These are phyloP conservation scores for Ricordea florida DNA, from an alignment of 92 coral and sea anemone species.

Conservation along the genomic window DNA sequence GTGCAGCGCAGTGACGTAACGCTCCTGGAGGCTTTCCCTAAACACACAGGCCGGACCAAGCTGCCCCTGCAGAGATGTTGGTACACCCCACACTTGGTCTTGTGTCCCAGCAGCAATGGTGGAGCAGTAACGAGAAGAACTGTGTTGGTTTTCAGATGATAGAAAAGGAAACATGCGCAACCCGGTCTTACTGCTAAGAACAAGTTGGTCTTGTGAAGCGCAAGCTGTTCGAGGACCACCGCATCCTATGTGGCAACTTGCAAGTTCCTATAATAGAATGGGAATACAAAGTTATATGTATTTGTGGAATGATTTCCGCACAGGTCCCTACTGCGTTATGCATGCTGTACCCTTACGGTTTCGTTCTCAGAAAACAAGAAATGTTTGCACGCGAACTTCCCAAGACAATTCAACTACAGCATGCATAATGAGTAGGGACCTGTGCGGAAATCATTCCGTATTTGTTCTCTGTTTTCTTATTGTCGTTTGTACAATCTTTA, in stretches of 20 bases:
- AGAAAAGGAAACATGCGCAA: conserved; percentile 59
- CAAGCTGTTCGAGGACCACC: conserved; percentile 65
- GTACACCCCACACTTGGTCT: conserved; percentile 92
- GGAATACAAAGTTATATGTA: neutral
- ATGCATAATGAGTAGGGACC: no score
- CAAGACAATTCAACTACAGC: no score
- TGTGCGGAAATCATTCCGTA: no score
- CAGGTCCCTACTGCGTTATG: no score
- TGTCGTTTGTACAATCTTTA: no score
- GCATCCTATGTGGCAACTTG: conserved; percentile 88
- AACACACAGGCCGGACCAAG: conserved; percentile 92
- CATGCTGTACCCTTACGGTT: no score
- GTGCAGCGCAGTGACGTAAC: conserved; percentile 57
- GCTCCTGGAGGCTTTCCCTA: conserved; percentile 82
- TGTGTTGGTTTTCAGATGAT: conserved; percentile 35
- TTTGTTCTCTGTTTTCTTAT: no score
- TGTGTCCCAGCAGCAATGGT: conserved; percentile 81
- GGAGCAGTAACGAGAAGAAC: conserved; percentile 24
- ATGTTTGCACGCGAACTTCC: no score
- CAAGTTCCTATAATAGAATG: conserved; percentile 63
- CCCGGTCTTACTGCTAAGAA: conserved; percentile 18
- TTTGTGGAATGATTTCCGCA: no score
- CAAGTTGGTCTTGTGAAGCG: conserved; percentile 42
- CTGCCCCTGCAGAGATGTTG: conserved; percentile 93
- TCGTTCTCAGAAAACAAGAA: no score